These are phyloP conservation scores for Sphyrna mokarran DNA, from an alignment of 2,113 vertebrate species.

Conservation along the genomic window DNA sequence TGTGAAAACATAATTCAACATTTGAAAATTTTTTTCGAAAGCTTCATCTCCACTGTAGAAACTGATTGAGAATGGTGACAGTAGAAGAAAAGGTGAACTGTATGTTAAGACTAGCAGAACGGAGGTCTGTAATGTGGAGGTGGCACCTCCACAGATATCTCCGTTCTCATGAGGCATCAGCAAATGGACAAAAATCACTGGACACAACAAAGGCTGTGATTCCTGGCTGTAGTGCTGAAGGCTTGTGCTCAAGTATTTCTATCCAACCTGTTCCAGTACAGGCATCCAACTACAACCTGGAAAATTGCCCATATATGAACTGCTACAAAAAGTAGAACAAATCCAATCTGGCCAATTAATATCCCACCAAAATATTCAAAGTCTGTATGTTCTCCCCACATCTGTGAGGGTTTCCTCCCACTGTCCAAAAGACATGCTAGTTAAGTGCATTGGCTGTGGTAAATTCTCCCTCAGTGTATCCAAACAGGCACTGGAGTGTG, in stretches of 20 bases:
- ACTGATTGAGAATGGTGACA: background rate
- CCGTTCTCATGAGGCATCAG: background rate
- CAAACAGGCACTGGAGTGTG: too few species aligned
- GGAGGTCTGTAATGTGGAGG: background rate
- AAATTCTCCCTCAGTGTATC: too few species aligned
- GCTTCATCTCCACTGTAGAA: background rate
- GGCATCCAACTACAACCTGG: background rate
- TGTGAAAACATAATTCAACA: background rate
- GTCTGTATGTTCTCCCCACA: too few species aligned
- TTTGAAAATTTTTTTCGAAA: background rate
- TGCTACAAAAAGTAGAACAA: background rate
- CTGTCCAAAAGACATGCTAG: too few species aligned
- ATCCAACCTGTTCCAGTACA: background rate
- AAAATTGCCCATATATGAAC: too few species aligned
- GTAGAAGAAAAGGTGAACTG: too few species aligned
- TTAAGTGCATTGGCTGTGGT: too few species aligned
- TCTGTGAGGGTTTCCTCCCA: too few species aligned
- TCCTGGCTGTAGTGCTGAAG: background rate
- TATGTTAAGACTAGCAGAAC: background rate
- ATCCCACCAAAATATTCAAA: background rate
- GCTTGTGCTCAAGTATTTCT: background rate
- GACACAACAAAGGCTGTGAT: background rate
- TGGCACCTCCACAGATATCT: background rate
- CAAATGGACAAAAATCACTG: background rate
- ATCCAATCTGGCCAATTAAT: background rate